Percentiles rank a stretch among this genome's conserved stretches.
These are phyloP conservation scores for Narcine bancroftii DNA, from an alignment of 2,113 vertebrate genomes.

Conservation along the genomic window DNA sequence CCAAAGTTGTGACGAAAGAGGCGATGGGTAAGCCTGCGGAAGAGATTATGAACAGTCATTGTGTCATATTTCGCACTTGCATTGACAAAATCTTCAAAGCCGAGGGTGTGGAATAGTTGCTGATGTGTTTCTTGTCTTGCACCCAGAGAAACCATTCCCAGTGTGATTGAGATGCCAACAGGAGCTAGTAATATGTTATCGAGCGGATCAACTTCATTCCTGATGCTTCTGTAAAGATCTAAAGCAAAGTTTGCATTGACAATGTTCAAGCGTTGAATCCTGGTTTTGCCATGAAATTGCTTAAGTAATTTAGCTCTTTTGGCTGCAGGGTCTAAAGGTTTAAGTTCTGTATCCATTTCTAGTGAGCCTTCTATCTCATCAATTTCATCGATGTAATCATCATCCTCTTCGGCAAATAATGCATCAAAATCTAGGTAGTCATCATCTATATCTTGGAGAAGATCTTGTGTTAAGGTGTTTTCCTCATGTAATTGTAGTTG, in stretches of 20 bases:
- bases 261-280: constrained; percentile 82
- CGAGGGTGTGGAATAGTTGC: constrained; percentile 68
- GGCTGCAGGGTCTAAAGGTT: constrained; percentile 61
- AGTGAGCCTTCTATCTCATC: constrained; percentile 57
- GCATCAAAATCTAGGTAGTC: constrained; percentile 84
- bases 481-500: constrained; percentile 75
- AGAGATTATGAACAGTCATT: constrained; percentile 83
- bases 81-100: constrained; percentile 80
- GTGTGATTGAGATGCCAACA: constrained; percentile 83
- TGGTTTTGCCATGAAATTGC: constrained; percentile 78
- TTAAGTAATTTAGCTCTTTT: constrained; percentile 67
- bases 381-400: constrained; percentile 64
- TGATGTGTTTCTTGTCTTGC: constrained; percentile 61
- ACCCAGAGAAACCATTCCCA: constrained; percentile 88
- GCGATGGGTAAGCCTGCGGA: constrained; percentile 84
- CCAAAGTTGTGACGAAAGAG: constrained; percentile 93
- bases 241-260: constrained; percentile 84
- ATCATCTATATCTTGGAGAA: constrained; percentile 68
- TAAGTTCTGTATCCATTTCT: constrained; percentile 63
- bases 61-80: constrained; percentile 81
- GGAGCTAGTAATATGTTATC: constrained; percentile 89
- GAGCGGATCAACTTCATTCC: constrained; percentile 59
- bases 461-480: constrained; percentile 83
- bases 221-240: constrained; percentile 75
- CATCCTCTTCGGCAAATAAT: constrained; percentile 68